Base-by-base conservation (phyloP, 2,888 invertebrate genomes). In the Epinotia brunnichana region DNA sequence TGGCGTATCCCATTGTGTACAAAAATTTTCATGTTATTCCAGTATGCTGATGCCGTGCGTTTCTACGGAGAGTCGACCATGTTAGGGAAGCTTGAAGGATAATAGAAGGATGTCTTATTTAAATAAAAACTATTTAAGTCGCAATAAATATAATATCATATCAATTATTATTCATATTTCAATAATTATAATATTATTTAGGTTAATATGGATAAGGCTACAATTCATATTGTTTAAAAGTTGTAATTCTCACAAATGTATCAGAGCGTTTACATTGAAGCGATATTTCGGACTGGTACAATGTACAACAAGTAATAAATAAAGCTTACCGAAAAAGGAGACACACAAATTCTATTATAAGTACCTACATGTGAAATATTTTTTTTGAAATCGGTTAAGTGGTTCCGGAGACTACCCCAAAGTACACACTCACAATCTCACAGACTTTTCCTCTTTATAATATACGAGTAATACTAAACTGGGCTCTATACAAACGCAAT, bases 71-170 rank as follows among this genome's bases (percentile, higher is more conserved):
- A n/a, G n/a, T n/a, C n/a, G n/a, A n/a, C n/a, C n/a, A n/a, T n/a
- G n/a, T n/a, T n/a, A n/a, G n/a, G 41, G 41, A 13, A 35, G 35
- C 9, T 13, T 11, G 2, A 48, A 5, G 15, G n/a, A 0, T 5
- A 48, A n/a, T n/a, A 48, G 13, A 48, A 48, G 15, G 4, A n/a
- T 44, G 5, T 0, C 3, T 4, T 3, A n/a, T 48, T n/a, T 5
- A 48, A 48, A n/a, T 48, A 48, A 48, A 61, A 70, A 41, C 75
- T 70, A 81, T 81, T 39, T 85, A 72, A 72, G 54, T 68, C 83
- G 87, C 90, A 91, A 89, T 92, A 91, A 91, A 91, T 91, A 90
- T 90, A 90, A 88, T 88, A 90, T 89, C 83, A 87, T 90, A 87
- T 90, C 85, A 91, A 89, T 91, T 88, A 87, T 89, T 84, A 86